Evolutionary conservation across 2,797 vertebrate genomes (phyloP), one percentile per base, ranked within the genome.

Genomic region (Parauchenoglanis ngamensis): DNA sequence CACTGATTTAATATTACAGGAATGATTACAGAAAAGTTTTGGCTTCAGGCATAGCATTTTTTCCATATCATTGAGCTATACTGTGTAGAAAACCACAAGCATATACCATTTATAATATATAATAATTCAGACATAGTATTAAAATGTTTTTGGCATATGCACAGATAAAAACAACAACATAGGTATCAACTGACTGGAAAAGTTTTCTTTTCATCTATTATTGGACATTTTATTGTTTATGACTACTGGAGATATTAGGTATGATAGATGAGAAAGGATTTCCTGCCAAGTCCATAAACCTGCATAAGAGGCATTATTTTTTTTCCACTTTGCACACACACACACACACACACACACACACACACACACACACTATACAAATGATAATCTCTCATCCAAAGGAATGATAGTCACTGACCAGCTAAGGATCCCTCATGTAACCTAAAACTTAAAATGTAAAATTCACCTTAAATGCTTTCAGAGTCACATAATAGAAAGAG

Each of bases 1-100:
- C 2, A 35, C 5, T 54, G 59, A 68, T 83, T 54, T 68, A 23
- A 54, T 7, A 31, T 83, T 23, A 68, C n/a, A 83, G 17, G n/a
- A 83, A 67, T 67, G 52, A 68, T 68, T 67, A 31, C 80, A 21
- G 31, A 68, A 68, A 23, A 1, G 11, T 12, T 83, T 21, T 61
- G 4, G 40, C 21, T 40, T 40, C 4, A 40, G 77, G 56, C 0
- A 2, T 40, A 59, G 11, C 2, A 8, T n/a, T 77, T 63, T 61
- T 86, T 65, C 76, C 83, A 84, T 79, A 77, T 76, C 75, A 88
- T 81, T 89, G 88, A 89, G 88, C 59, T 85, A 63, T 85, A 83
- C 80, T 88, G 49, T 56, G 57, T 63, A 57, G 65, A 85, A 84
- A 73, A 68, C 56, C 57, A 86, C 54, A 70, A 15, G 35, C 10